Base-by-base conservation (phyloP, 2,888 invertebrate genomes). In the Drosophila sordidula region DNA sequence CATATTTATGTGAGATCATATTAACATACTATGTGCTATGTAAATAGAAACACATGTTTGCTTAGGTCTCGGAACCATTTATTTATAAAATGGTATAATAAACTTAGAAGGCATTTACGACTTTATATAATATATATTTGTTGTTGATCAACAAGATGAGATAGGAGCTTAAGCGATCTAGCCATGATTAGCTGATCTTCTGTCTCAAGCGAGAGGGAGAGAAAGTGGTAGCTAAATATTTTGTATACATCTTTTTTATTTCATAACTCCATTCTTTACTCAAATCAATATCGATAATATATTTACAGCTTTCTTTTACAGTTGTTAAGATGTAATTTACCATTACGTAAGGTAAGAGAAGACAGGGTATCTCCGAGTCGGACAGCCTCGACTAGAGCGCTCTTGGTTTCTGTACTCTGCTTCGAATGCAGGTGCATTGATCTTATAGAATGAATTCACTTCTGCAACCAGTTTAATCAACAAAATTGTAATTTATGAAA, bases 371-470 rank as follows among this genome's bases (percentile, higher is more conserved):
- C n/a, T n/a, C n/a, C n/a, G n/a, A n/a, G n/a, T n/a, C n/a, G n/a
- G n/a, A n/a, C 18, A 18, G 18, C 18, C 18, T 9, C 3, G 29
- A 11, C 9, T 32, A 29, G 9, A 29, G 29, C 29, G 1, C 29
- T 32, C 3, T 32, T 6, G 1, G n/a, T 16, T 34, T n/a, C 29
- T n/a, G 14, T 8, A n/a, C 38, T 47, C n/a, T 18, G 16, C 9
- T 36, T 25, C 6, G 14, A n/a, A 5, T 34, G 71, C 76, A 71
- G 66, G 71, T 70, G 65, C 66, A 76, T 44, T 65, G 71, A 49
- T 70, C 44, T 59, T 12, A 14, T 11, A 22, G 14, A 54, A 16
- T 38, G 12, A 34, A 45, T 12, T 51, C 2, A 5, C 12, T 46
- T 49, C 18, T 34, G 1, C 9, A 32, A 65, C 42, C 26, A 11